Percentiles rank a stretch among this genome's conserved stretches.
Evolutionary conservation across 1,140 invertebrate species (phyloP).

Genomic region (Pseudomyrmex gracilis): DNA sequence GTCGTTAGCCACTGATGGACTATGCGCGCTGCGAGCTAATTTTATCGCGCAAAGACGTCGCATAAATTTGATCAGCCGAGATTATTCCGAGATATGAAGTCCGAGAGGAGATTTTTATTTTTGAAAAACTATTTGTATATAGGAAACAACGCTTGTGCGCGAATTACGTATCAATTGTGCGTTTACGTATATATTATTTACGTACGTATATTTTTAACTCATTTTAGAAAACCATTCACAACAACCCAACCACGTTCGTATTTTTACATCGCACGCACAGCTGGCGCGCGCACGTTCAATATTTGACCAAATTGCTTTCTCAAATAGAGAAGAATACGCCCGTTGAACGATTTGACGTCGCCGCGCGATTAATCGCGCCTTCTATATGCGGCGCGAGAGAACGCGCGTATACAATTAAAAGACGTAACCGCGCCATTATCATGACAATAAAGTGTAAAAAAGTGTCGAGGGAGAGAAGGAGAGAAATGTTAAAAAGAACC

Average conservation of each 20-base stretch:
- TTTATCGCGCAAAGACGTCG: conserved; percentile 7
- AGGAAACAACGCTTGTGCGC: too few relatives aligned
- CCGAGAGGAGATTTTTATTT: too few relatives aligned
- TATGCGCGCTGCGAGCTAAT: conserved; percentile 30
- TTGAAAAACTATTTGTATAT: too few relatives aligned
- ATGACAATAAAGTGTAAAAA: conserved; percentile 60
- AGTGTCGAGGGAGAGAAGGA: conserved; percentile 15
- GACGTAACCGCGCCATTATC: conserved; percentile 65
- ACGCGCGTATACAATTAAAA: conserved; percentile 45
- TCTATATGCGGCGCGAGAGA: conserved; percentile 20
- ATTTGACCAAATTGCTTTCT: conserved; percentile 6
- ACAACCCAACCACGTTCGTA: too few relatives aligned
- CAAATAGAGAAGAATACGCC: conserved; percentile 19
- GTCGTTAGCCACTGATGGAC: conserved; percentile 62
- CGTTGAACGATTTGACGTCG: conserved; percentile 30
- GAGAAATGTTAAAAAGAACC: conserved; percentile 20
- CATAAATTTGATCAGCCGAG: neutral
- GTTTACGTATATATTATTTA: too few relatives aligned
- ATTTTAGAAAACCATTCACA: too few relatives aligned
- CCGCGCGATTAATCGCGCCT: conserved; percentile 48
- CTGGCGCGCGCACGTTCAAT: neutral
- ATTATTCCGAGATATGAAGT: neutral
- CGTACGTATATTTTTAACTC: too few relatives aligned
- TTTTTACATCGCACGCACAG: too few relatives aligned
- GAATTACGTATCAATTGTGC: too few relatives aligned